Conservation (phyloP, 2,888 invertebrate genomes). For the Antheraea assamensis region DNA sequence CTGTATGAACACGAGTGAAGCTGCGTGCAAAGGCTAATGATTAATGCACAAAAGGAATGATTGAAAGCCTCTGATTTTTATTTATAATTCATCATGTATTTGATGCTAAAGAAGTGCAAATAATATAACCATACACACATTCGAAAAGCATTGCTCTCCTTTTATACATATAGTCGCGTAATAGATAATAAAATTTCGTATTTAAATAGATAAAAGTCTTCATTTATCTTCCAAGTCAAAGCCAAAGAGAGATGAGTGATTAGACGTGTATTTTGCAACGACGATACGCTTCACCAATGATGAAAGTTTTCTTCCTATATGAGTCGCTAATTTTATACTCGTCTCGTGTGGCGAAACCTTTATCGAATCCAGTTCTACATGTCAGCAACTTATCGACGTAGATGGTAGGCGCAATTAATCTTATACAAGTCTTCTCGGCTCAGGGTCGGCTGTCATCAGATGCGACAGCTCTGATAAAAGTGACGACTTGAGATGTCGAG, state of each 20-base stretch:
- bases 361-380: constrained; percentile 7
- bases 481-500: constrained; percentile 16
- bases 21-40: too few species aligned
- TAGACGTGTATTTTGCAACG: neutral
- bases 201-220: neutral
- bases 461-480: constrained; percentile 13
- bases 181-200: too few species aligned
- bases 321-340: neutral
- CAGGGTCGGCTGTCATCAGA: constrained; percentile 13
- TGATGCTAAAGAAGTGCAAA: too few species aligned
- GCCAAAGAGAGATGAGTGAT: neutral
- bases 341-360: constrained; percentile 13
- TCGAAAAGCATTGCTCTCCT: too few species aligned
- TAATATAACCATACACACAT: too few species aligned
- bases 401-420: constrained; percentile 18
- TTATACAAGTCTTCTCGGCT: constrained; percentile 3
- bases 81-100: too few species aligned
- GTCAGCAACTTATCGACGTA: constrained; percentile 15
- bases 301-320: constrained; percentile 12
- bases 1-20: too few species aligned
- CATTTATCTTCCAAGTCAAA: constrained; percentile 6
- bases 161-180: too few species aligned
- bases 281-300: neutral
- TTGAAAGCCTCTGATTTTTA: too few species aligned
- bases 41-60: too few species aligned